Evolutionary conservation across 1,140 invertebrate genomes (phyloP), one percentile per base, ranked within the genome.

Genomic region (Anadara kagoshimensis): DNA sequence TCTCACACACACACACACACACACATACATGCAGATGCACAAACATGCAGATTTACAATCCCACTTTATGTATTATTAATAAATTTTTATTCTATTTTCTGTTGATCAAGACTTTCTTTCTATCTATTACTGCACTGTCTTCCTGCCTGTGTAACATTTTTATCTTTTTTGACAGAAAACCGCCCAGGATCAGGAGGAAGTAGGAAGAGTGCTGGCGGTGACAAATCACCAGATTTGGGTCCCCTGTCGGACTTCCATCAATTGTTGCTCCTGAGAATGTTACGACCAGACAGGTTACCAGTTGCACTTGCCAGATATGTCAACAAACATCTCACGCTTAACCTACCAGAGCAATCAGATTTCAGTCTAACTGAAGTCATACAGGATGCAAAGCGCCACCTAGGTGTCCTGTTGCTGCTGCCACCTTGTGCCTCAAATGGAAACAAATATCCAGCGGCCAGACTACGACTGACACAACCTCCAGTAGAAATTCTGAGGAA

Each of bases 171-270:
- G 61, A 16, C 56, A 80, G 78, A 80, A 41, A 70, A 61, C 41
- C 62, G 79, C 5, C 79, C 79, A 53, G 73, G 73, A 22, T 82
- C 78, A 24, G 62, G 67, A 36, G 78, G 76, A 7, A 78, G 76
- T 68, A 69, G 44, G 12, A 73, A 69, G 45, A 76, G 73, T 72
- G 53, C 53, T 49, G 73, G 71, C 18, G 62, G 74, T 26, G 57
- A 41, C 12, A 79, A 81, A 47, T 73, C 75, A 22, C 82, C 82
- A 5, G 83, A 86, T 67, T 73, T 83, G 11, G 82, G 83, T 16
- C 79, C 76, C 5, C 71, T 86, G 53, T 80, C 81, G 47, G 86
- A 88, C 61, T 86, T 88, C 78, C 87, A 88, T 66, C 85, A 84
- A 36, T 80, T 88, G 11, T 69, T 88, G 16, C 63, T 88, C 5